These are phyloP conservation scores for Sebastes umbrosus DNA, from an alignment of 2,797 vertebrate species.

Conservation along the genomic window DNA sequence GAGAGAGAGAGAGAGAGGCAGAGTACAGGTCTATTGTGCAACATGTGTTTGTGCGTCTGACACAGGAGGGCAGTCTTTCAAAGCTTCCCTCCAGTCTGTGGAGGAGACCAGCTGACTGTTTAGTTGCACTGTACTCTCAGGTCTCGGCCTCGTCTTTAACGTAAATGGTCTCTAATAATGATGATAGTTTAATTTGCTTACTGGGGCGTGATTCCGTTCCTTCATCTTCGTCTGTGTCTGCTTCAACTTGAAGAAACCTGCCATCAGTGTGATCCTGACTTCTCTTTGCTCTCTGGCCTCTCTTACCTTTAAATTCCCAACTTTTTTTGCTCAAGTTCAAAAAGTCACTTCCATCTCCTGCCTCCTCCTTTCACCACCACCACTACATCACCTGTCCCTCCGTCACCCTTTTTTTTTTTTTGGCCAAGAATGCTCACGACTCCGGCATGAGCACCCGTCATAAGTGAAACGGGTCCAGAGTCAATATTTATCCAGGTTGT, in stretches of 20 bases:
- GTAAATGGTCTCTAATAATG: neutral
- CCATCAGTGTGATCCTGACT: neutral
- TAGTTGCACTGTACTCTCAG: neutral
- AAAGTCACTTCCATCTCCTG: neutral
- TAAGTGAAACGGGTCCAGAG: slow-evolving; percentile 37
- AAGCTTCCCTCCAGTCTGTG: slow-evolving; percentile 30
- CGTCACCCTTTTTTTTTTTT: neutral
- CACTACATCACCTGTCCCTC: slow-evolving; percentile 12
- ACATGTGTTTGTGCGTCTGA: slow-evolving; percentile 66
- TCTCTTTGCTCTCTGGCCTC: neutral
- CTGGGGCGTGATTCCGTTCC: neutral
- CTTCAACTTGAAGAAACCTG: neutral
- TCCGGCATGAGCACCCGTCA: slow-evolving; percentile 11
- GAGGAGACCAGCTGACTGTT: neutral
- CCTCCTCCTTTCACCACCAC: neutral
- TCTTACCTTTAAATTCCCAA: neutral
- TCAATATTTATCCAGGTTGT: slow-evolving; percentile 64
- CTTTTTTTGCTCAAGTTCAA: neutral
- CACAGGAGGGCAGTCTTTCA: slow-evolving; percentile 79
- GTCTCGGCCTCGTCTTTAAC: neutral
- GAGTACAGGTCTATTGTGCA: slow-evolving; percentile 21
- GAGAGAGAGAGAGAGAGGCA: too few species aligned
- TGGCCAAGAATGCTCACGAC: neutral
- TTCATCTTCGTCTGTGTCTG: neutral
- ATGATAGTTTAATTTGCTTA: neutral